Conservation (phyloP, 92 coral and sea anemone genomes). For the Muricea muricata region DNA sequence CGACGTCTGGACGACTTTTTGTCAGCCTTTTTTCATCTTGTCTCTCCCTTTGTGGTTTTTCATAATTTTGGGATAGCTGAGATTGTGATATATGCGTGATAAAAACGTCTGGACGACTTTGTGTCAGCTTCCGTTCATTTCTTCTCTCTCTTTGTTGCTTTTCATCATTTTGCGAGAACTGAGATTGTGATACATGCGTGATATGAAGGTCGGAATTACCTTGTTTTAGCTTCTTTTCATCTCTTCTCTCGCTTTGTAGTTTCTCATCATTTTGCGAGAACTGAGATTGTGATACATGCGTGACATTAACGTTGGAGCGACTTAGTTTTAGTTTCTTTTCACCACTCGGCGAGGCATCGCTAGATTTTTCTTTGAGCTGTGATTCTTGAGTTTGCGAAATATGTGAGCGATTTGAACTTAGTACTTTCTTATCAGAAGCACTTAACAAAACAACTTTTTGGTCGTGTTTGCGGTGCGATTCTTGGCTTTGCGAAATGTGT, state of each 20-base stretch:
- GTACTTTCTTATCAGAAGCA: background rate
- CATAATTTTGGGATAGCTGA: background rate
- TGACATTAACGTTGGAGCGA: background rate
- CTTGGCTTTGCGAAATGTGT: conserved; percentile 1
- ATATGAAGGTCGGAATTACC: background rate
- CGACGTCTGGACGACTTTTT: background rate
- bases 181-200: background rate
- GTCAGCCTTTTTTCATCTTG: background rate
- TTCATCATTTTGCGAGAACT: background rate
- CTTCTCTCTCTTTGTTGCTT: background rate
- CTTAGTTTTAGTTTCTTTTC: background rate
- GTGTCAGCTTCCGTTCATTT: background rate
- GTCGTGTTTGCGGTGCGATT: background rate
- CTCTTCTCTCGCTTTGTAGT: background rate
- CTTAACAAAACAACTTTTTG: no score
- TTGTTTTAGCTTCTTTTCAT: background rate
- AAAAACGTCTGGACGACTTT: background rate
- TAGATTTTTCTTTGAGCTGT: background rate
- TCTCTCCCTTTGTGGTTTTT: background rate
- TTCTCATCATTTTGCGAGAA: background rate
- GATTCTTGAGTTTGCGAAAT: background rate
- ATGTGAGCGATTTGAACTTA: background rate
- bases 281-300: background rate
- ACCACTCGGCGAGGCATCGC: no score
- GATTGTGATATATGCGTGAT: conserved; percentile 14